Evolutionary conservation across 2,797 vertebrate genomes (phyloP), one percentile per base, ranked within the genome.

Genomic region (Eidolon dupreanum): DNA sequence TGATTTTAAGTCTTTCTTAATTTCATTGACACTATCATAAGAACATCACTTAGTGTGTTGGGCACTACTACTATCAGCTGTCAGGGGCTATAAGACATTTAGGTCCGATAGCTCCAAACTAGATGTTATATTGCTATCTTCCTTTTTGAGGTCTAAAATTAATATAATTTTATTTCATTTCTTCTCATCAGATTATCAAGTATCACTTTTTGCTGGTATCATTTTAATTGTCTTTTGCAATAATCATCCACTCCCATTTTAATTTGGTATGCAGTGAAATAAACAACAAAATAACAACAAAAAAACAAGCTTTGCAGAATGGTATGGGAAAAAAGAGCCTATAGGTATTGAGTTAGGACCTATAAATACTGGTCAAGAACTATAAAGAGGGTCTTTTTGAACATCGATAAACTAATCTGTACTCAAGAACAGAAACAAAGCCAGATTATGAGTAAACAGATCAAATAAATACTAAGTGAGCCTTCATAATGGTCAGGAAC

Each of bases 1-100:
- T 43, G 68, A 65, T 65, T 88, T 94, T 16, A 59, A 57, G 68
- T 8, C 11, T 71, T 93, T 78, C 31, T 81, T 88, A n/a, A 88
- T n/a, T 89, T 96, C 36, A 87, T 77, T 86, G 26, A 89, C 1
- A 86, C 16, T 24, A 84, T 95, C 46, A 55, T 59, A 92, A 97
- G 71, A 79, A 63, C 66, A 49, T 82, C 31, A 92, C 16, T 83
- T 77, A 82, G 41, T 65, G 28, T 95, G 16, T 24, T 83, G 5
- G 68, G 31, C 22, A 66, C 49, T 53, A 49, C n/a, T 16, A 38
- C 1, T 85, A 28, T 17, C 7, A 74, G 11, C 55, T 90, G 4
- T 94, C 33, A 33, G 70, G 28, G 22, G 26, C 31, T 84, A 3
- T 57, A 70, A 78, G 46, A 49, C 4, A 20, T 33, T 8, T 51